Evolutionary conservation across 35 echinoderm and acorn worm genomes (phyloP).

Genomic region (Lytechinus pictus): DNA sequence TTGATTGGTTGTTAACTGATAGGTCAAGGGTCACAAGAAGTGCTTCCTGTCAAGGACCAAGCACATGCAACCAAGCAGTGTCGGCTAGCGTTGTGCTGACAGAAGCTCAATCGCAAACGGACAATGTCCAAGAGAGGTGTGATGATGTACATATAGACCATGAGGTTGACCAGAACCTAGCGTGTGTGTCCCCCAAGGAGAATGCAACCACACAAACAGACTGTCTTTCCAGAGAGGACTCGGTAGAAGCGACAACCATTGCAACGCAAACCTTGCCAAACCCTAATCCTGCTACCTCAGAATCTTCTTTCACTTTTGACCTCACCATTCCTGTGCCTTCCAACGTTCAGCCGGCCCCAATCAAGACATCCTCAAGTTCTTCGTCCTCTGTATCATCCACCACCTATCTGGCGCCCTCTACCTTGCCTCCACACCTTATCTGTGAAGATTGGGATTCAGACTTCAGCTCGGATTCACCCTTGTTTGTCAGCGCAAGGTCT

Average conservation of each 20-base stretch:
- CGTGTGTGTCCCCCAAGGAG: background rate
- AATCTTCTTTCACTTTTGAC: background rate
- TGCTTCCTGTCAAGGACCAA: background rate
- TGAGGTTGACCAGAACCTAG: background rate
- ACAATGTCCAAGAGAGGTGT: background rate
- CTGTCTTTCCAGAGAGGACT: background rate
- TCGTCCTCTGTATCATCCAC: background rate
- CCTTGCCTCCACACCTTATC: background rate
- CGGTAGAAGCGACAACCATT: background rate
- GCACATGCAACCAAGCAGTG: background rate
- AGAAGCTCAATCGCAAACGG: background rate
- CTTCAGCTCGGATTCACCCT: background rate
- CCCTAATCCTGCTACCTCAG: constrained; percentile 6
- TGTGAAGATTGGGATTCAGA: constrained; percentile 41
- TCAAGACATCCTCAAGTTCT: background rate
- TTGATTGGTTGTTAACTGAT: background rate
- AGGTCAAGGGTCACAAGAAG: background rate
- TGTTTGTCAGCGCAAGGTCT: background rate
- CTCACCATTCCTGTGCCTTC: background rate
- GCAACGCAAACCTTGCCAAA: constrained; percentile 32
- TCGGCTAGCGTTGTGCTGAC: background rate
- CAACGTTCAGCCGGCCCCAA: background rate
- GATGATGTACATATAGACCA: background rate
- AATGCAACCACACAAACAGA: background rate
- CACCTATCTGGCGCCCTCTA: constrained; percentile 12